These are phyloP conservation scores for Streptopelia turtur DNA, from an alignment of 2,797 vertebrate genomes.

Conservation along the genomic window DNA sequence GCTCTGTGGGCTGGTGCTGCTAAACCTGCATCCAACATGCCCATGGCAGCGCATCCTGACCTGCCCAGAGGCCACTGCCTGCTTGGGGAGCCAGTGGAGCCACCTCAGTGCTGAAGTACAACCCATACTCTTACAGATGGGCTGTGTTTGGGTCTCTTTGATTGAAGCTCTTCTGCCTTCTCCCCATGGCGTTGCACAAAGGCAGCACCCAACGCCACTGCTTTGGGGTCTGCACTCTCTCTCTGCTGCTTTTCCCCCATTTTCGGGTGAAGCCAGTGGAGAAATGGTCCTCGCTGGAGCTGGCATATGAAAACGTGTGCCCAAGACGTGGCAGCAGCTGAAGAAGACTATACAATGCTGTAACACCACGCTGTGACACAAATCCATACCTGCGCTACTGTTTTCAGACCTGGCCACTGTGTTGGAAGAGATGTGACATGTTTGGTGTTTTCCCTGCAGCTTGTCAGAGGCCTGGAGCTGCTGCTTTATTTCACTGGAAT, in stretches of 20 bases:
- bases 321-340: not conserved
- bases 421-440: rapidly evolving
- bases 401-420: not conserved
- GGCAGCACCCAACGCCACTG: rapidly evolving
- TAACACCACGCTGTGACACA: not conserved
- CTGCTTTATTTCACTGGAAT: not conserved
- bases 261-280: not conserved
- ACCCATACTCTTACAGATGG: not conserved
- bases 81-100: not conserved
- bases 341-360: not conserved
- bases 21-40: not conserved
- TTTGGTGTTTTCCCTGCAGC: not conserved
- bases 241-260: not conserved
- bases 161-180: not conserved
- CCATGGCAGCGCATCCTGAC: rapidly evolving
- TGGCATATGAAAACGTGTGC: not conserved
- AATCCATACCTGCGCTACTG: not conserved
- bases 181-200: not conserved
- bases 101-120: rapidly evolving
- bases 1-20: not conserved
- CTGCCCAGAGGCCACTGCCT: not conserved
- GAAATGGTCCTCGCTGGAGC: not conserved
- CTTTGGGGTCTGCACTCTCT: not conserved
- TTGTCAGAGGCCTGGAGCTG: not conserved
- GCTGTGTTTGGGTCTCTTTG: not conserved